Evolutionary conservation across 2,797 vertebrate species (phyloP), one percentile per base, ranked within the genome.

Genomic region (Heliangelus exortis): DNA sequence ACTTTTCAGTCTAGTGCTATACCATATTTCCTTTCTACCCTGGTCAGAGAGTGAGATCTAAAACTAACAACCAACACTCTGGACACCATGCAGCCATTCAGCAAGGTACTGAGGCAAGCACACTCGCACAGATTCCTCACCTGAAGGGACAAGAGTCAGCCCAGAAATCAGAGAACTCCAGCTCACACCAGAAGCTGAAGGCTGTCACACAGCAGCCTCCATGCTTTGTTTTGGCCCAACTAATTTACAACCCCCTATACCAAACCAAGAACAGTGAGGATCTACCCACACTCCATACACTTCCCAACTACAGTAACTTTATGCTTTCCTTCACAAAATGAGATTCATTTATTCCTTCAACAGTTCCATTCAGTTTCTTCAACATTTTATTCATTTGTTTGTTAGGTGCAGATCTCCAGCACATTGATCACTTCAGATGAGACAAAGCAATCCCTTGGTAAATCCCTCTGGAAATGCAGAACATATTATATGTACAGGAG

Each of bases 391-490:
- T 85, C 50, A 1, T 82, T 91, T 87, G 82, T 93, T 96, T 94
- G 74, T 89, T 91, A 94, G 90, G 90, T 78, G 77, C 80, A 92
- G 91, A 76, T 90, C 87, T 86, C 87, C 87, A 89, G 91, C 93
- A 90, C 89, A 91, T 61, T 94, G 91, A 95, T 94, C 85, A 73
- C 74, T 90, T 96, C 93, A 96, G 93, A 92, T 74, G 74, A 91
- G 93, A 95, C 87, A 96, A 95, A 95, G 87, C 92, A 91, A 78
- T 68, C 65, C 80, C 81, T 80, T 72, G 68, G 90, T 92, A 96
- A 96, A 96, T 85, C 89, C 83, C 92, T 78, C 89, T 94, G 93
- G 91, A 96, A 90, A 93, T 21, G 67, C 80, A 93, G 91, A 94
- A 84, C 85, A 82, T 88, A 92, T 77, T 93, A 92, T 12, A 84